Percentiles rank a stretch among this genome's conserved stretches.
phyloP scores from a whole-genome alignment of 1,140 invertebrate genomes.

The Drosophila asahinai region DNA sequence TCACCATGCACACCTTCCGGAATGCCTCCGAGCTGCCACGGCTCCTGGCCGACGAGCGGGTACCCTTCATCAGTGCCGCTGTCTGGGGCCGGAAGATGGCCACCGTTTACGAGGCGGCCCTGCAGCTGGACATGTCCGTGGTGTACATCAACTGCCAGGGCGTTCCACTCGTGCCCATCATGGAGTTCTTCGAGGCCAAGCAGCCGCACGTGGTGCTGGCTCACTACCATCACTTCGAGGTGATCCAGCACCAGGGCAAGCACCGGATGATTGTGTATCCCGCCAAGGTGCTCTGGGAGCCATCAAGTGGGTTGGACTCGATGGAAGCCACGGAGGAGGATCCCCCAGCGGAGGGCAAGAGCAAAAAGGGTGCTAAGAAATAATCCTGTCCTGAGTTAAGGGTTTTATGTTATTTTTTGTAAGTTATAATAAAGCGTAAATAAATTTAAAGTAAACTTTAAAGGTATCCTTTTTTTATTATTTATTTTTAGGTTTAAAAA shows the following conservation, averaged over 20 bases:
- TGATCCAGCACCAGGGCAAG: not conserved
- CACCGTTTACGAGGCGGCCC: slow-evolving; percentile 51
- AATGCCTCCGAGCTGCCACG: slow-evolving; percentile 31
- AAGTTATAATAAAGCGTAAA: too few relatives aligned
- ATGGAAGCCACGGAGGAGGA: not conserved
- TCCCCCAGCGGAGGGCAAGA: slow-evolving; percentile 4
- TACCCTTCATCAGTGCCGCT: slow-evolving; percentile 43
- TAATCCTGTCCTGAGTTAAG: not conserved
- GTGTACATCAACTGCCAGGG: slow-evolving; percentile 55
- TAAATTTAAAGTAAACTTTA: not conserved
- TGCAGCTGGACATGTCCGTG: slow-evolving; percentile 15
- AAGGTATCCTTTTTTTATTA: not conserved
- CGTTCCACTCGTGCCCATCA: slow-evolving; percentile 25
- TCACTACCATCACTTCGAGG: slow-evolving; percentile 48
- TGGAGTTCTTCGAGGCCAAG: not conserved
- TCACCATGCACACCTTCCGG: slow-evolving; percentile 66
- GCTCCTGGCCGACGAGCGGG: slow-evolving; percentile 24
- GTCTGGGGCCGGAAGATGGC: slow-evolving; percentile 58
- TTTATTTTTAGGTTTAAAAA: not conserved
- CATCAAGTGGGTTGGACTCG: not conserved
- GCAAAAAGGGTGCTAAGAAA: not conserved
- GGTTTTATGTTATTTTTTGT: not conserved
- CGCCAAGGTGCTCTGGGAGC: slow-evolving; percentile 28
- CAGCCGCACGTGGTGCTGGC: slow-evolving; percentile 39
- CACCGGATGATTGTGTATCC: slow-evolving; percentile 45